Conservation (phyloP, 2,113 vertebrate species). For the Cairina moschata region DNA sequence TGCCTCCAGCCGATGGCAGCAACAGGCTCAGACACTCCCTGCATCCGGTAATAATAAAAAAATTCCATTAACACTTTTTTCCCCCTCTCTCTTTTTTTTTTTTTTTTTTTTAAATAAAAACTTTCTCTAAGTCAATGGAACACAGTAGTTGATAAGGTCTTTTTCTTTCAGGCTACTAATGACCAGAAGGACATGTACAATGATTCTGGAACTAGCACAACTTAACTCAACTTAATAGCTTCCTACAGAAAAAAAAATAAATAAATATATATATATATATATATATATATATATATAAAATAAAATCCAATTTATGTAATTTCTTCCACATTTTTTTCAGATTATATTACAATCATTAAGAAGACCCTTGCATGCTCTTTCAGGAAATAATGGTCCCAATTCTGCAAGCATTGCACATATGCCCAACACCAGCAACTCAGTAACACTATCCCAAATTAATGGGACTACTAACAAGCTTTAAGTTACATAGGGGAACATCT, state of each 20-base stretch:
- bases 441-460: neutral
- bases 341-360: neutral
- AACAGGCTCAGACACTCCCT: too few species aligned
- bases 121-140: neutral
- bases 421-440: neutral
- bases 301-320: neutral
- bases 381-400: neutral
- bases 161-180: neutral
- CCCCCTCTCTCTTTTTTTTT: too few species aligned
- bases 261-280: too few species aligned
- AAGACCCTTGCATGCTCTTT: neutral
- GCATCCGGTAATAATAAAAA: too few species aligned
- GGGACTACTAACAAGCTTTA: neutral
- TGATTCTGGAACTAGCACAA: neutral
- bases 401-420: neutral
- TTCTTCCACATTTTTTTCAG: neutral
- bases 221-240: neutral
- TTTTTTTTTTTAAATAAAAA: too few species aligned
- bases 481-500: neutral
- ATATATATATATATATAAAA: too few species aligned
- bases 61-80: neutral
- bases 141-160: fast-evolving
- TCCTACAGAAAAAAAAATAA: neutral
- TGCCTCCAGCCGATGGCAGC: too few species aligned
- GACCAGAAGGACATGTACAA: neutral